Evolutionary conservation across 2,113 vertebrate species (phyloP).

Genomic region (Rattus norvegicus): DNA sequence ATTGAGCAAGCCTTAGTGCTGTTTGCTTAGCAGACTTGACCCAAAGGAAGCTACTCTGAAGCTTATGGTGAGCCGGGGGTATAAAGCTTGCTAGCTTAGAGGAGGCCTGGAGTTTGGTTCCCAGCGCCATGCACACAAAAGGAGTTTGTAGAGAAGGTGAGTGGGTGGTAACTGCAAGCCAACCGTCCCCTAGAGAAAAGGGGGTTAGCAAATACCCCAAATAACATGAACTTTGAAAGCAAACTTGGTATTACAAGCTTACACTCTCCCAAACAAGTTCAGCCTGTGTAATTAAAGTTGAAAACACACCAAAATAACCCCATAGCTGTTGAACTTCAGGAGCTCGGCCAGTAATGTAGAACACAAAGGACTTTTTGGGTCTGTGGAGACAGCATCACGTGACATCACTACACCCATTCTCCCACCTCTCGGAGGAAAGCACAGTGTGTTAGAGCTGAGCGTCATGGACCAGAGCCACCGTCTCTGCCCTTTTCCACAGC

Average conservation of each 20-base stretch:
- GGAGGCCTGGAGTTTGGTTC: not conserved
- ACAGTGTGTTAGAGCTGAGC: not conserved
- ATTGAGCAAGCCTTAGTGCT: not conserved
- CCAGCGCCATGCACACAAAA: not conserved
- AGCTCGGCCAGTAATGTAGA: not conserved
- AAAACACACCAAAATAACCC: conserved; percentile 71
- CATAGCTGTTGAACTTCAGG: conserved; percentile 67
- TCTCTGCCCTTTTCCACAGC: not conserved
- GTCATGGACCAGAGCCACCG: no score
- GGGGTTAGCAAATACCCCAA: not conserved
- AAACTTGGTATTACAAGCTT: conserved; percentile 64
- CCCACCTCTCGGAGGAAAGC: not conserved
- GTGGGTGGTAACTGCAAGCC: not conserved
- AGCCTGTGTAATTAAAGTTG: conserved; percentile 72
- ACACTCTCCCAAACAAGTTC: conserved; percentile 68
- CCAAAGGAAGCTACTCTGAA: conserved; percentile 12
- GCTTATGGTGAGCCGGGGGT: not conserved
- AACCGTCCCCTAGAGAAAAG: conserved; percentile 3
- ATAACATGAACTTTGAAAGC: conserved; percentile 40
- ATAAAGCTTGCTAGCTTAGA: not conserved
- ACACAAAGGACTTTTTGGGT: not conserved
- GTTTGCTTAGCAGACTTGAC: not conserved
- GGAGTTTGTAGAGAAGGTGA: not conserved
- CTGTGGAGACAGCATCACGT: not conserved
- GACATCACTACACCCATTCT: not conserved